Conservation (phyloP, 2,113 vertebrate genomes). For the Pantherophis guttatus region DNA sequence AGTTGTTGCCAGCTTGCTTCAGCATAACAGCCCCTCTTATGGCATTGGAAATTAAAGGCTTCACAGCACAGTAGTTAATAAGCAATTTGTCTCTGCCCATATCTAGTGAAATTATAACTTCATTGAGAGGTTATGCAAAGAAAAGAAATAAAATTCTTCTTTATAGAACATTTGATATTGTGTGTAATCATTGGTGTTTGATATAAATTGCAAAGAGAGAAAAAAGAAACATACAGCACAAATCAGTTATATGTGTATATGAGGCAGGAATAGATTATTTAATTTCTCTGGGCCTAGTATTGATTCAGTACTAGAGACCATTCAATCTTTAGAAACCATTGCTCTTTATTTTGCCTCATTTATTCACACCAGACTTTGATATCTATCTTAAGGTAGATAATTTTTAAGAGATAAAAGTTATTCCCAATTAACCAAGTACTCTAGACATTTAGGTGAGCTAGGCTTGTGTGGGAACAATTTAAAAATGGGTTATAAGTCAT, state of each 20-base stretch:
- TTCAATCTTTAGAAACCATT: too few species aligned
- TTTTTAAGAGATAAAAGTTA: background rate
- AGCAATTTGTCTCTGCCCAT: background rate
- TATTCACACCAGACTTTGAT: background rate
- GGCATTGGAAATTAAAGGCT: background rate
- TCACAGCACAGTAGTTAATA: background rate
- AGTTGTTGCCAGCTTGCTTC: background rate
- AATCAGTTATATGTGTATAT: background rate
- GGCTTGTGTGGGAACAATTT: background rate
- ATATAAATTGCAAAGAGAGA: background rate
- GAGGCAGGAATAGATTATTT: background rate
- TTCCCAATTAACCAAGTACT: background rate
- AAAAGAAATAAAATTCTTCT: background rate
- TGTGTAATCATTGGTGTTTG: background rate
- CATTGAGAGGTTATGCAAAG: background rate
- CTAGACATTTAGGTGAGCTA: background rate
- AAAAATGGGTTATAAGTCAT: background rate
- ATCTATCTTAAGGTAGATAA: background rate
- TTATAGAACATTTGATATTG: background rate
- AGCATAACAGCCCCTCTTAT: background rate
- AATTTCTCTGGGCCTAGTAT: background rate
- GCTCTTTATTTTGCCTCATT: background rate
- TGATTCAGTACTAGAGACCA: background rate
- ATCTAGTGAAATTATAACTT: background rate
- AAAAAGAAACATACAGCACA: background rate